A percentile compares a stretch with the other conserved stretches of the same genome.
phyloP scores from a whole-genome alignment of 2,113 vertebrate genomes.

The Eidolon helvum region DNA sequence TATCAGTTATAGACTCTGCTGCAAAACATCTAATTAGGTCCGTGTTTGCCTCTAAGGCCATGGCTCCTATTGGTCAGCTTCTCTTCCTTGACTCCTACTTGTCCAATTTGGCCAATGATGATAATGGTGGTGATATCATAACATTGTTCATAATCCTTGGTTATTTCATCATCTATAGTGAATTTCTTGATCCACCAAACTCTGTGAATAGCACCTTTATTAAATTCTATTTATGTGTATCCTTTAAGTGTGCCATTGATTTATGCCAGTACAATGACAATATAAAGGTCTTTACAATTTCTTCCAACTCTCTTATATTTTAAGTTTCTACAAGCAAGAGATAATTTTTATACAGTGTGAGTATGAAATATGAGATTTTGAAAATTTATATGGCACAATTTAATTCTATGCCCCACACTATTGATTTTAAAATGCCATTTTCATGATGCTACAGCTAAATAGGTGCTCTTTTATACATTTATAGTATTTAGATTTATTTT shows the following conservation, averaged over 20 bases:
- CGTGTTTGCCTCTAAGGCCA: rapidly evolving
- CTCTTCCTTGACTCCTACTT: neutral
- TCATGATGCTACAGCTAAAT: conserved; percentile 25
- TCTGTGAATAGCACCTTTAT: neutral
- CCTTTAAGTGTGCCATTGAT: neutral
- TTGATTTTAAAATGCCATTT: conserved; percentile 46
- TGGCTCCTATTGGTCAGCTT: neutral
- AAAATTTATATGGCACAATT: conserved; percentile 43
- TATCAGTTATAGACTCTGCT: neutral
- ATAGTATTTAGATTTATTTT: conserved; percentile 61
- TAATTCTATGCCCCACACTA: conserved; percentile 20
- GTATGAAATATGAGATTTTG: conserved; percentile 48
- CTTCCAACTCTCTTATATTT: neutral
- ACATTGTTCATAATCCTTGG: neutral
- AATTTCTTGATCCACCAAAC: neutral
- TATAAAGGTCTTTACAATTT: neutral
- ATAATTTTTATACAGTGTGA: conserved; percentile 22
- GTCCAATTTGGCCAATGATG: neutral
- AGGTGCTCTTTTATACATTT: neutral
- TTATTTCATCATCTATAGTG: neutral
- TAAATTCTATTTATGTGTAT: neutral
- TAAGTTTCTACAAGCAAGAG: conserved; percentile 9
- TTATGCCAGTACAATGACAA: neutral
- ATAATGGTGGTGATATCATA: no score
- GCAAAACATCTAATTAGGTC: neutral